Percentiles rank a stretch among this genome's conserved stretches.
These are phyloP conservation scores for Trematomus loennbergii DNA, from an alignment of 2,113 vertebrate species.

Conservation along the genomic window DNA sequence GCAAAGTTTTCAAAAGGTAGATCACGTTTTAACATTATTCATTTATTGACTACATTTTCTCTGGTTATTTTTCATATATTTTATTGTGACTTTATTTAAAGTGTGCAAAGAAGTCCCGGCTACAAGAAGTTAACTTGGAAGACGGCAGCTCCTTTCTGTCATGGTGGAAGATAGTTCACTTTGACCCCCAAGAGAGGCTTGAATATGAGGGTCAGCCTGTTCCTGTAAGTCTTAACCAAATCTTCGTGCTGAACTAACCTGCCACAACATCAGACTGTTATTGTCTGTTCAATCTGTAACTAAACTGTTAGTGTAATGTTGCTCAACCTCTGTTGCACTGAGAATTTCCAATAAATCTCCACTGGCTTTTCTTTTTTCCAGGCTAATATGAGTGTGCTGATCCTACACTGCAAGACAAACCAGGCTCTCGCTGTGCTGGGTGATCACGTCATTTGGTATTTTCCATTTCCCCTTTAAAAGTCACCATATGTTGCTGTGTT, in stretches of 20 bases:
- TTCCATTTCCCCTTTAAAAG: background rate
- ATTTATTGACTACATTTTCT: background rate
- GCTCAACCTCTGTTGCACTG: background rate
- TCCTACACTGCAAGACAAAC: conserved; percentile 90
- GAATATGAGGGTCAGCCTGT: conserved; percentile 90
- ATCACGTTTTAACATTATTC: background rate
- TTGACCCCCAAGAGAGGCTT: conserved; percentile 90
- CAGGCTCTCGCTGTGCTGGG: conserved; percentile 87
- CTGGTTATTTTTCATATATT: background rate
- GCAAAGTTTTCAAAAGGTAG: conserved; percentile 83
- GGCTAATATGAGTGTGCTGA: conserved; percentile 87
- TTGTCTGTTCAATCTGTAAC: background rate
- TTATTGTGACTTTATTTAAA: conserved; percentile 32
- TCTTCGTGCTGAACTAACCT: conserved; percentile 1
- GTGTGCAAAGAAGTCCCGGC: conserved; percentile 85
- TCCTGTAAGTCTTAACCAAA: conserved; percentile 81
- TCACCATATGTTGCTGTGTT: background rate
- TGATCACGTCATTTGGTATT: conserved; percentile 87
- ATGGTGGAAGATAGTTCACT: conserved; percentile 87
- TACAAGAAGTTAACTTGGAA: conserved; percentile 89
- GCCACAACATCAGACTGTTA: background rate
- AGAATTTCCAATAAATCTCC: background rate
- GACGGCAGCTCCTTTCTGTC: conserved; percentile 81
- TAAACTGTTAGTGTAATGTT: background rate
- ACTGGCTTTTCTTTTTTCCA: conserved; percentile 61